These are phyloP conservation scores for Prosapia bicincta DNA, from an alignment of 2,888 invertebrate genomes.

Conservation along the genomic window DNA sequence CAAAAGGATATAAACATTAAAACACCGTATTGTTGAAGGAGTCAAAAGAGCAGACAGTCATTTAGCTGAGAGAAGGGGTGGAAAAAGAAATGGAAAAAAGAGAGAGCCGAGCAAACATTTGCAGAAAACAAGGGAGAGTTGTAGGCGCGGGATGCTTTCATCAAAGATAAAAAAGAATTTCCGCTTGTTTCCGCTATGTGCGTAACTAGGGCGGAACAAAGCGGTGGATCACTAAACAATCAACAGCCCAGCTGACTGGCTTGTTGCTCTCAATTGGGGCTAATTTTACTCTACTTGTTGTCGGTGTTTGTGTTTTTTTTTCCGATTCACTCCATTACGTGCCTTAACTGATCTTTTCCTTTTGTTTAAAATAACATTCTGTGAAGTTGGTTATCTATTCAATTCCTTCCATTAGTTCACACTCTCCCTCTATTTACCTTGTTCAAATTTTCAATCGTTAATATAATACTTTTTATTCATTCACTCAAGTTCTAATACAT, in stretches of 20 bases:
- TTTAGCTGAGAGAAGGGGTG: background rate
- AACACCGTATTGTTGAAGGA: background rate
- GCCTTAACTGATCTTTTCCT: background rate
- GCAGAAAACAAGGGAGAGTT: background rate
- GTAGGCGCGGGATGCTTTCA: slow-evolving; percentile 12
- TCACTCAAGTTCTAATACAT: too few relatives aligned
- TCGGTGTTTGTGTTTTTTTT: background rate
- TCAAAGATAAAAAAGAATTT: slow-evolving; percentile 24
- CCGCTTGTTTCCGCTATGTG: slow-evolving; percentile 12
- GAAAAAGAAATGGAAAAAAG: background rate
- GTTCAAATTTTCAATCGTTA: too few relatives aligned
- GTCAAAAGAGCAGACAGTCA: background rate
- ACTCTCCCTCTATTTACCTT: too few relatives aligned
- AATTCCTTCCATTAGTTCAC: too few relatives aligned
- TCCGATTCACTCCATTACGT: background rate
- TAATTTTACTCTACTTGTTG: background rate
- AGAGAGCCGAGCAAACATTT: background rate
- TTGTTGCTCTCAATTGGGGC: background rate
- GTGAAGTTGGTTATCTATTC: too few relatives aligned
- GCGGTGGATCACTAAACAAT: background rate
- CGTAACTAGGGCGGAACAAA: slow-evolving; percentile 7
- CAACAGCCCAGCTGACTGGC: background rate
- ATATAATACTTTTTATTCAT: too few relatives aligned
- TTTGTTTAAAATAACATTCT: too few relatives aligned
- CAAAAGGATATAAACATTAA: background rate